Evolutionary conservation across 92 coral and sea anemone species (phyloP).

Genomic region (Diadumene lineata): DNA sequence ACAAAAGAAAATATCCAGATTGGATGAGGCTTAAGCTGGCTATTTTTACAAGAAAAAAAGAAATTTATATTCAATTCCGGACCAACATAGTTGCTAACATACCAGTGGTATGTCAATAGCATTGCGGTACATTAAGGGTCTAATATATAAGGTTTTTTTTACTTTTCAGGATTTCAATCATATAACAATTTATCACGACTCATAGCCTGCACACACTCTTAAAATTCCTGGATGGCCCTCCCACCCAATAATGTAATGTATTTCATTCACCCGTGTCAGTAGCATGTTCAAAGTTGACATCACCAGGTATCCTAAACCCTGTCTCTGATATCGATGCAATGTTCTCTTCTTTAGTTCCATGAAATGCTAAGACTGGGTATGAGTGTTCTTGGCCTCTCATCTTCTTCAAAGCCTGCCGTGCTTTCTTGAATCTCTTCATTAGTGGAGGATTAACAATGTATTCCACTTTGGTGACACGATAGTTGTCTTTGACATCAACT

Average conservation of each 20-base stretch:
- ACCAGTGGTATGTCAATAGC: too few relatives aligned
- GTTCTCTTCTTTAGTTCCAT: slow-evolving; percentile 73
- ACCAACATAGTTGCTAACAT: too few relatives aligned
- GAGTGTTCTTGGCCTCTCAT: slow-evolving; percentile 58
- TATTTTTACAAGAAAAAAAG: too few relatives aligned
- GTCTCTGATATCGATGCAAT: slow-evolving; percentile 67
- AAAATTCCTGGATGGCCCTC: too few relatives aligned
- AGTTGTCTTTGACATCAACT: slow-evolving; percentile 68
- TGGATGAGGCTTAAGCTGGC: too few relatives aligned
- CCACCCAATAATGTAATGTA: background rate
- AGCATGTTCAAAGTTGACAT: slow-evolving; percentile 71
- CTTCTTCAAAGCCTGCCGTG: slow-evolving; percentile 42
- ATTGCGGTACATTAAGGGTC: too few relatives aligned
- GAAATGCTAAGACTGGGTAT: slow-evolving; percentile 77
- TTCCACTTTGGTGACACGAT: slow-evolving; percentile 73
- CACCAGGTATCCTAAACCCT: slow-evolving; percentile 77
- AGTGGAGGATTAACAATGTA: slow-evolving; percentile 68
- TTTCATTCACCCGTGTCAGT: slow-evolving; percentile 61
- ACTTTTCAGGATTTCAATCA: too few relatives aligned
- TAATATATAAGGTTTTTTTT: too few relatives aligned
- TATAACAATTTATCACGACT: too few relatives aligned
- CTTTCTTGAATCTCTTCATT: slow-evolving; percentile 66
- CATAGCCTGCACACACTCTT: too few relatives aligned
- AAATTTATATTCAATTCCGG: too few relatives aligned
- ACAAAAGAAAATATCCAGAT: too few relatives aligned